A percentile compares a stretch with the other conserved stretches of the same genome.
Evolutionary conservation across 1,140 invertebrate genomes (phyloP).

Genomic region (Mya arenaria): DNA sequence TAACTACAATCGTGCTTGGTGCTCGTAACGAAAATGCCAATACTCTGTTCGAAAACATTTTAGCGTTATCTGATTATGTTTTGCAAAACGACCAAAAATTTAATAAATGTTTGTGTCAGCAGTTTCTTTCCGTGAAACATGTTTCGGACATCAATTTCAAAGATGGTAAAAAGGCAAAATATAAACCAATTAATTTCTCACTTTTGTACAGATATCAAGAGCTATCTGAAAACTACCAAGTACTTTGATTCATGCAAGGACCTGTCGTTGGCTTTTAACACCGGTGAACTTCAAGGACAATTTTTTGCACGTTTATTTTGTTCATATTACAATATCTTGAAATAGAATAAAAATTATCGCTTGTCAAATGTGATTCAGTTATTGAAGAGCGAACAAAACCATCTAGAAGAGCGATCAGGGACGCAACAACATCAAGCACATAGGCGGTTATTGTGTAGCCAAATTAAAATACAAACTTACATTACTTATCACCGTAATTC

Average conservation of each 20-base stretch:
- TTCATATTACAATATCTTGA: neutral
- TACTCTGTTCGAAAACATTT: neutral
- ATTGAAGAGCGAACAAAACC: neutral
- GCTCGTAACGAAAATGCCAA: neutral
- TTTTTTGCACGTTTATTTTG: neutral
- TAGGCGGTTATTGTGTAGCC: neutral
- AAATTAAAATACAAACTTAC: too few relatives aligned
- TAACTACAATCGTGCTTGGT: neutral
- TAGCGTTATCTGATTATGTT: neutral
- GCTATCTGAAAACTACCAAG: neutral
- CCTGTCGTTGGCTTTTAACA: neutral
- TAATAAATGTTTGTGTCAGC: neutral
- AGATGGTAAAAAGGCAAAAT: neutral
- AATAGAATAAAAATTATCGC: neutral
- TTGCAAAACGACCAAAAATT: neutral
- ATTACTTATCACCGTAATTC: too few relatives aligned
- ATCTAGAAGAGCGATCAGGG: neutral
- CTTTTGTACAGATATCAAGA: neutral
- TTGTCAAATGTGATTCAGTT: neutral
- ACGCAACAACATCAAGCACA: neutral
- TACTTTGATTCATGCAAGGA: neutral
- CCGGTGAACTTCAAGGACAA: neutral
- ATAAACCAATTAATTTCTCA: neutral
- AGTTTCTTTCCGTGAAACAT: neutral
- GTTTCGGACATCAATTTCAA: neutral